Evolutionary conservation across 2,888 invertebrate species (phyloP).

Genomic region (Synanthedon myopaeformis): DNA sequence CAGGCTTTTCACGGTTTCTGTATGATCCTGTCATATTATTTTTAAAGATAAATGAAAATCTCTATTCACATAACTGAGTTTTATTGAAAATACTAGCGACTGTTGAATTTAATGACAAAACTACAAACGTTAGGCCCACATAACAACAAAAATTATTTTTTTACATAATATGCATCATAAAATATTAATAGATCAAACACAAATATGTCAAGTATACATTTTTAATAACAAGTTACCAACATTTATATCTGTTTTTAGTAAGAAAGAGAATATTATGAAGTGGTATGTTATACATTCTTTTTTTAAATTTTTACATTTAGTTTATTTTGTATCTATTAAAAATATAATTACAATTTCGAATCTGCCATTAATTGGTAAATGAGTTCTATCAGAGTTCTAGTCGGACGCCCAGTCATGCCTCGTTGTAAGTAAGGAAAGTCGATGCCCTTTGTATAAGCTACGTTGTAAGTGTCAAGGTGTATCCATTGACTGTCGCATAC

Average conservation of each 20-base stretch:
- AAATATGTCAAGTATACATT: no score
- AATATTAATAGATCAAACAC: neutral
- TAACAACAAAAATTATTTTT: no score
- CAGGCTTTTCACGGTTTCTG: no score
- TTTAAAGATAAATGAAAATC: no score
- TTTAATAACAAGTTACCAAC: no score
- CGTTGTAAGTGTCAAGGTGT: slow-evolving; percentile 84
- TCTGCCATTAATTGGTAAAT: slow-evolving; percentile 66
- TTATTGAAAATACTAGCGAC: slow-evolving; percentile 1
- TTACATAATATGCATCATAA: no score
- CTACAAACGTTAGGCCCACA: neutral
- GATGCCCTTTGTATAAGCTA: slow-evolving; percentile 75
- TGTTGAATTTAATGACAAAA: neutral
- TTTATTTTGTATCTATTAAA: neutral
- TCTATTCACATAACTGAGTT: neutral
- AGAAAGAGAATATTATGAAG: no score
- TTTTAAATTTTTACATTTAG: no score
- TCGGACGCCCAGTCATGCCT: slow-evolving; percentile 84
- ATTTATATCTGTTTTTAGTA: no score
- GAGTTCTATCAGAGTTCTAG: slow-evolving; percentile 79
- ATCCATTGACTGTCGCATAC: slow-evolving; percentile 80
- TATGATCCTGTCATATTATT: no score
- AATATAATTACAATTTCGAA: slow-evolving; percentile 38
- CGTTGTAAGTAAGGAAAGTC: slow-evolving; percentile 71
- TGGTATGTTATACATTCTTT: no score